Evolutionary conservation across 2,888 invertebrate genomes (phyloP).

Genomic region (Cerastis rubricosa): DNA sequence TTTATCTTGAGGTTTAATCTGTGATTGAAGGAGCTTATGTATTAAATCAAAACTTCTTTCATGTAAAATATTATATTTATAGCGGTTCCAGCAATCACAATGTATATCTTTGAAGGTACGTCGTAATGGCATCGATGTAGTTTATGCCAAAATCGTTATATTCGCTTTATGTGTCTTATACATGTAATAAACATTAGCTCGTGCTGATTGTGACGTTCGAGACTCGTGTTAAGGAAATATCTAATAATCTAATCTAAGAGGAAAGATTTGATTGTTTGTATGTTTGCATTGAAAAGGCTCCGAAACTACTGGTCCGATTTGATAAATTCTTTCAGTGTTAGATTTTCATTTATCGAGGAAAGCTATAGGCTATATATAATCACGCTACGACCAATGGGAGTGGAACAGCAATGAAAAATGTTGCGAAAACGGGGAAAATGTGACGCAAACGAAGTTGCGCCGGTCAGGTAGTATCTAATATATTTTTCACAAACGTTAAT

Average conservation of each 20-base stretch:
- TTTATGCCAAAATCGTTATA: constrained; percentile 26
- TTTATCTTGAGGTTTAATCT: constrained; percentile 26
- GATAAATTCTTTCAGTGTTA: too few species aligned
- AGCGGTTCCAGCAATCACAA: constrained; percentile 24
- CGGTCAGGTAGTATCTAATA: too few species aligned
- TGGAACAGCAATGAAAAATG: too few species aligned
- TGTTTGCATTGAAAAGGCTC: too few species aligned
- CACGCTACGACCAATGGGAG: too few species aligned
- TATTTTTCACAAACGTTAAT: constrained; percentile 25
- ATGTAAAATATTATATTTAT: constrained; percentile 5
- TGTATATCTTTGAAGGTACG: constrained; percentile 22
- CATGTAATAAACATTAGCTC: constrained; percentile 32
- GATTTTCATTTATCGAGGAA: too few species aligned
- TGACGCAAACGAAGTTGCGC: too few species aligned
- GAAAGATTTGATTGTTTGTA: too few species aligned
- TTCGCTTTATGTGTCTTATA: constrained; percentile 29
- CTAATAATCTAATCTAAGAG: too few species aligned
- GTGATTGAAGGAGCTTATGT: constrained; percentile 17
- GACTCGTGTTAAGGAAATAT: constrained; percentile 28
- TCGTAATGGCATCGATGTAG: neutral
- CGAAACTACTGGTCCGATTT: too few species aligned
- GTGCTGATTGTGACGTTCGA: constrained; percentile 1
- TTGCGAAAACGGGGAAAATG: too few species aligned
- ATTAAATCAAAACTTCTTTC: constrained; percentile 8
- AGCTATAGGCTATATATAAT: too few species aligned